Conservation (phyloP, 2,113 vertebrate genomes). For the Pelmatolapia mariae region DNA sequence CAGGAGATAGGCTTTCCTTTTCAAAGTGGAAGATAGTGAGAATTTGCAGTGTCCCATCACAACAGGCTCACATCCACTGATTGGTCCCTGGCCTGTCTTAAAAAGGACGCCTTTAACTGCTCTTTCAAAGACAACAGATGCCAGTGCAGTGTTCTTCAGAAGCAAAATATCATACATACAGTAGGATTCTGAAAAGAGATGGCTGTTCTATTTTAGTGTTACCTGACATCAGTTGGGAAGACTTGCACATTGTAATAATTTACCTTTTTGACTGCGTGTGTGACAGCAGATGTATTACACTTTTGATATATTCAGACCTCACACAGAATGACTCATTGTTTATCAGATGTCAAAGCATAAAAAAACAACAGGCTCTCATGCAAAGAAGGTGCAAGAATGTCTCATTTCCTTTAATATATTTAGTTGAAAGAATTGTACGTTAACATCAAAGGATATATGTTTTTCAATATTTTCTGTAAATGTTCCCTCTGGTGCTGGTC, state of each 20-base stretch:
- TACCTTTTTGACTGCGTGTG: not conserved
- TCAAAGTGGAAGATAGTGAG: conserved; percentile 36
- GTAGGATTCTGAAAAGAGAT: not conserved
- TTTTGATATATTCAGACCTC: not conserved
- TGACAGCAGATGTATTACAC: not conserved
- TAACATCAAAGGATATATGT: not conserved
- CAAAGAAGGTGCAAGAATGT: not conserved
- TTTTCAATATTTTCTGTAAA: not conserved
- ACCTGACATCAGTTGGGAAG: not conserved
- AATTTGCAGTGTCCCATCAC: conserved; percentile 36
- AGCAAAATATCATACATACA: not conserved
- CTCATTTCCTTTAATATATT: not conserved
- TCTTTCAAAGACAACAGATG: conserved; percentile 15
- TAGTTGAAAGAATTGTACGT: not conserved
- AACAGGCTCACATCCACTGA: conserved; percentile 41
- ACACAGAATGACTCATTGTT: not conserved
- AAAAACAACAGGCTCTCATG: not conserved
- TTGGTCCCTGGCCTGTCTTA: conserved; percentile 47
- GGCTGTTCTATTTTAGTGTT: conserved; percentile 5
- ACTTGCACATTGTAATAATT: not conserved
- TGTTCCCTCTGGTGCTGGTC: not conserved
- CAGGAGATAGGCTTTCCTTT: conserved; percentile 53
- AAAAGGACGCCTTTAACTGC: conserved; percentile 26
- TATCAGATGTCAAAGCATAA: not conserved
- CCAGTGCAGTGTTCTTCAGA: not conserved